A percentile compares a stretch with the other conserved stretches of the same genome.
Conservation (phyloP, 2,113 vertebrate species). For the Oryzias melastigma region DNA sequence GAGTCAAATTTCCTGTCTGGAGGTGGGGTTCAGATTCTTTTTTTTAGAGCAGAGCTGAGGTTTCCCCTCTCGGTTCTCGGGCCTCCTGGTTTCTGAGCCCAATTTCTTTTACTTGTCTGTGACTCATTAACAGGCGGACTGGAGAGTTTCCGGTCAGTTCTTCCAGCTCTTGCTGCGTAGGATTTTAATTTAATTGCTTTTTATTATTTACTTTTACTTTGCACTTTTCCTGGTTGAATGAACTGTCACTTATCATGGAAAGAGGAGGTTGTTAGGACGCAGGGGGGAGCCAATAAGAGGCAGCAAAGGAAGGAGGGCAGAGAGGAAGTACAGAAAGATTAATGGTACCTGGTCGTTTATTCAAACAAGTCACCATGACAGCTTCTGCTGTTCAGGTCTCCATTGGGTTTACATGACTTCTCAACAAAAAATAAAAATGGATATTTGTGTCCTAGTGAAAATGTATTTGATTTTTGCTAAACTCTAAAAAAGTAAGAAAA, state of each 20-base stretch:
- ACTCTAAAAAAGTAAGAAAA: too few relatives aligned
- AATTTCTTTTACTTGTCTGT: slow-evolving; percentile 26
- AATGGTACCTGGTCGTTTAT: not conserved
- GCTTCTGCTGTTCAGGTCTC: not conserved
- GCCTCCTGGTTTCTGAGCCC: slow-evolving; percentile 19
- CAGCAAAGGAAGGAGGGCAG: too few relatives aligned
- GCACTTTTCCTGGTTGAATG: slow-evolving; percentile 22
- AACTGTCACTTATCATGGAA: not conserved
- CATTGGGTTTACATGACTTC: not conserved
- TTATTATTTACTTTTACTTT: slow-evolving; percentile 32
- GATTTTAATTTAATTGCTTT: slow-evolving; percentile 40
- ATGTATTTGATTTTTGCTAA: too few relatives aligned
- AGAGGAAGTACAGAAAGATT: slow-evolving; percentile 1
- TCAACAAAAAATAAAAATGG: not conserved
- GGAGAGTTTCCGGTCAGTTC: slow-evolving; percentile 31
- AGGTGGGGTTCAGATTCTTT: slow-evolving; percentile 5
- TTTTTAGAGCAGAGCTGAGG: slow-evolving; percentile 23
- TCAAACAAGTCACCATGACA: not conserved
- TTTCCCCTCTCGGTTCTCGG: slow-evolving; percentile 36
- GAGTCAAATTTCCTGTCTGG: not conserved
- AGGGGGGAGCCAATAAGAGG: not conserved
- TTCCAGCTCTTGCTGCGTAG: slow-evolving; percentile 21
- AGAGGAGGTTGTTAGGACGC: not conserved
- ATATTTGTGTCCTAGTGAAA: too few relatives aligned
- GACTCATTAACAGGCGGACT: slow-evolving; percentile 53